Evolutionary conservation across 2,113 vertebrate genomes (phyloP).

Genomic region (Triplophysa tibetana): DNA sequence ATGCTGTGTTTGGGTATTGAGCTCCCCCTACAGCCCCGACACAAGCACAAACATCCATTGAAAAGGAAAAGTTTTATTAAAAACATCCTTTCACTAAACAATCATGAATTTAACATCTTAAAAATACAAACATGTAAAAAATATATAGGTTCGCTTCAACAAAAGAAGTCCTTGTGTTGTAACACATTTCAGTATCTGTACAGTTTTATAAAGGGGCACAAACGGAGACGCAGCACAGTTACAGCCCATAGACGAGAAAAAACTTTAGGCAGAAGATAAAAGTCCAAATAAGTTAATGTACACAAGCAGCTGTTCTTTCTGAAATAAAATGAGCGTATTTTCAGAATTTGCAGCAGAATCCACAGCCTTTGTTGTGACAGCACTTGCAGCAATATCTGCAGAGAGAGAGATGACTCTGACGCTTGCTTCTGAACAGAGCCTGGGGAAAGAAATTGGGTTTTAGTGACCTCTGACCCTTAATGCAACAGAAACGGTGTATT

Average conservation of each 20-base stretch:
- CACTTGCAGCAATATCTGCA: slow-evolving; percentile 80
- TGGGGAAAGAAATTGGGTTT: slow-evolving; percentile 43
- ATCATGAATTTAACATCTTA: neutral
- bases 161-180: neutral
- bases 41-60: neutral
- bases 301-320: neutral
- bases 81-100: slow-evolving; percentile 22
- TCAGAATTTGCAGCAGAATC: slow-evolving; percentile 78
- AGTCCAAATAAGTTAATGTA: slow-evolving; percentile 56
- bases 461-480: neutral
- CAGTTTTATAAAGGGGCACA: neutral
- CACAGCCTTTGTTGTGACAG: slow-evolving; percentile 71
- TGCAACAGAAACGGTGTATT: too few relatives aligned
- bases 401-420: slow-evolving; percentile 72
- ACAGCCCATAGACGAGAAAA: neutral
- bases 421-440: slow-evolving; percentile 67
- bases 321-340: neutral
- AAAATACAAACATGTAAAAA: slow-evolving; percentile 9
- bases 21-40: neutral
- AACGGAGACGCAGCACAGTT: neutral
- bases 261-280: slow-evolving; percentile 13
- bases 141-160: neutral
- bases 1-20: neutral
- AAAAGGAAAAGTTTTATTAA: slow-evolving; percentile 40
- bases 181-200: neutral